Percentiles rank a stretch among this genome's conserved stretches.
phyloP scores from a whole-genome alignment of 1,140 invertebrate genomes.

The Drosophila fuyamai region DNA sequence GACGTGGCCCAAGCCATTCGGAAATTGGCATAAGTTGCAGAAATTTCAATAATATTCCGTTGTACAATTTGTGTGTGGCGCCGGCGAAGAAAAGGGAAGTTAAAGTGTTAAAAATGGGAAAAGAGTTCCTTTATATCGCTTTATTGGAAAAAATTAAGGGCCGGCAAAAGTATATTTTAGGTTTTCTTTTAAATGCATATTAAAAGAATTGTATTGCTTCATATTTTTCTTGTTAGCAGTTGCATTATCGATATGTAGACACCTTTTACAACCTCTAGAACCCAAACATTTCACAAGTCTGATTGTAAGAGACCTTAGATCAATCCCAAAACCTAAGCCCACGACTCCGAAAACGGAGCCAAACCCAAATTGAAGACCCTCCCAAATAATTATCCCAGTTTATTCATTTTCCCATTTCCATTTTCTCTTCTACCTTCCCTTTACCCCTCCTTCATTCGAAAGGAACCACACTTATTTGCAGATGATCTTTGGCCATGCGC shows the following conservation, averaged over 20 bases:
- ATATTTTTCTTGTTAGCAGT: background rate
- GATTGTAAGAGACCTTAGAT: background rate
- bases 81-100: background rate
- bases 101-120: no score
- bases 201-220: no score
- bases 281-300: background rate
- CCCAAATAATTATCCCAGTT: constrained; percentile 29
- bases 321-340: background rate
- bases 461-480: constrained; percentile 41
- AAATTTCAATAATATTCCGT: background rate
- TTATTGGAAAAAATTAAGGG: no score
- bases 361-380: constrained; percentile 1
- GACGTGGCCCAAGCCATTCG: constrained; percentile 40
- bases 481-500: constrained; percentile 67
- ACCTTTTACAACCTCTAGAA: background rate
- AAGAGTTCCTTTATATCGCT: no score
- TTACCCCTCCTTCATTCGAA: background rate
- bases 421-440: background rate
- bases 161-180: no score
- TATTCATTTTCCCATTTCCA: constrained; percentile 16
- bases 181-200: no score
- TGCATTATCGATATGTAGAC: background rate
- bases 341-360: background rate
- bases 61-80: constrained; percentile 23
- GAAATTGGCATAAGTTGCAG: constrained; percentile 42